Base-by-base conservation (phyloP, 2,888 invertebrate species). In the Drosophila demipolita region DNA sequence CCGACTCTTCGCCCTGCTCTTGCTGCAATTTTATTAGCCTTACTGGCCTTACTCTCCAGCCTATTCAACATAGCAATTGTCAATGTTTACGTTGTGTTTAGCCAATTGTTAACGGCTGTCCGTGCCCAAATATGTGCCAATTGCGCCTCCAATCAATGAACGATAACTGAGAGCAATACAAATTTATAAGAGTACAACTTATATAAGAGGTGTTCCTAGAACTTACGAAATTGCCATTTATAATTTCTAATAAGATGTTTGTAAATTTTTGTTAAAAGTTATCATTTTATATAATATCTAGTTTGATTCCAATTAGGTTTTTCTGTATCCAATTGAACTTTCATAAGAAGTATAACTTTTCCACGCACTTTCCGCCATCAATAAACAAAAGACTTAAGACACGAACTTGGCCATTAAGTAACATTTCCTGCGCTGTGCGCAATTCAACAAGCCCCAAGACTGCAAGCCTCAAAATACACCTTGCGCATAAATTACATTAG, bases 311-410 rank as follows among this genome's bases (percentile, higher is more conserved):
- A 49, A 49, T 8, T 40, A 17, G 9, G 17, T 17, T n/a, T 17
- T 40, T 9, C 9, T n/a, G 38, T 17, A 40, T 15, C 0, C 29
- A 15, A 15, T 12, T 23, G 3, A 49, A 29, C 49, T 49, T 29
- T 29, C 4, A 17, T 20, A 20, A 29, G 9, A 15, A 35, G 17
- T 2, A 23, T 1, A 42, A 11, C 36, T 26, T 36, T 57, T 50
- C 40, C 20, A 58, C 52, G 78, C 66, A 63, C 38, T 49, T 54
- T 50, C 23, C 32, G 48, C 53, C 74, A 58, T 60, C 70, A 62
- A 32, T 32, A 48, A 75, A 89, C 86, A 90, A 87, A 90, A 79
- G 84, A 87, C 86, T 90, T 79, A 87, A 79, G 79, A 71, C 86
- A 87, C 89, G 90, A 90, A 90, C 90, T 83, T 73, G 61, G 57